Evolutionary conservation across 2,888 invertebrate genomes (phyloP).

Genomic region (Tupiocoris notatus): DNA sequence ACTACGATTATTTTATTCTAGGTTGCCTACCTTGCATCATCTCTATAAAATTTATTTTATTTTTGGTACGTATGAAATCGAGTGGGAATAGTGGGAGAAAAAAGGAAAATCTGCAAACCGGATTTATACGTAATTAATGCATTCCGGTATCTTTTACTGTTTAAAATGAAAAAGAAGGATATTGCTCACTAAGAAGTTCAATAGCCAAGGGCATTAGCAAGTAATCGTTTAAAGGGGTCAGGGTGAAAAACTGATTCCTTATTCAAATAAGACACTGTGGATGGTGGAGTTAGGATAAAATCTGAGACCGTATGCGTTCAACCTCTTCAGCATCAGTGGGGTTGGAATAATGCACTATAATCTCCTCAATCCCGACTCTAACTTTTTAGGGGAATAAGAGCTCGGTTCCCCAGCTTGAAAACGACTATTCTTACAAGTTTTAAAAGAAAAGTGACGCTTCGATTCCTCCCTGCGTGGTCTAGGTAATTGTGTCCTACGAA

Average conservation of each 20-base stretch:
- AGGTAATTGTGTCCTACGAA: neutral
- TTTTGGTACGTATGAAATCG: no score
- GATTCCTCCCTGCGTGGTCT: neutral
- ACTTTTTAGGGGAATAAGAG: slow-evolving; percentile 1
- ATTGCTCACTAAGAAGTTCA: no score
- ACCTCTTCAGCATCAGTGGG: neutral
- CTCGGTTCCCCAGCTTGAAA: neutral
- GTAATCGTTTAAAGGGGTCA: neutral
- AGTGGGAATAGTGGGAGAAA: no score
- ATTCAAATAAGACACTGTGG: slow-evolving; percentile 13
- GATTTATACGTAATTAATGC: no score
- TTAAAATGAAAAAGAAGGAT: no score
- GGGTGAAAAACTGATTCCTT: neutral
- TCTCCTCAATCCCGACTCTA: neutral
- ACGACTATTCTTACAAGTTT: neutral
- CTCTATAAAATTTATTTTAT: no score
- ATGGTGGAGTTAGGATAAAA: neutral
- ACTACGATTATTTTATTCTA: no score
- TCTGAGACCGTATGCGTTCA: neutral
- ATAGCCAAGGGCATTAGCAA: neutral
- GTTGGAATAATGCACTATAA: slow-evolving; percentile 17
- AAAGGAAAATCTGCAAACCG: no score
- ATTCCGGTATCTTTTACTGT: no score
- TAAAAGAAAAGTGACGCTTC: neutral
- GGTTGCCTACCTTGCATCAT: no score